Conservation (phyloP, 23 tunicate genomes). For the Ciona savignyi region DNA sequence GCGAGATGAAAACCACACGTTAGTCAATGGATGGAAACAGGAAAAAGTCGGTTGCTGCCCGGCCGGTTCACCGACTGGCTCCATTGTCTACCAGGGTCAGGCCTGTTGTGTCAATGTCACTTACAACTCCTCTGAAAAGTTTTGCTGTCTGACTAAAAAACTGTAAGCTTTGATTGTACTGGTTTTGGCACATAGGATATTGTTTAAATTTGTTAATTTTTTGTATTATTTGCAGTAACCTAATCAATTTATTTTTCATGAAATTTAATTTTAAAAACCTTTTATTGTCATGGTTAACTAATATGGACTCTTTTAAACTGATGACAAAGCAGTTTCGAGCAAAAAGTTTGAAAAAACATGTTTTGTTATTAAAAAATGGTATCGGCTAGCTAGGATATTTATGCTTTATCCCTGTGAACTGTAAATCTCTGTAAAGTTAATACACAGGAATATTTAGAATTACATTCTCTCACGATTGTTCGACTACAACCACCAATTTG, state of each 20-base stretch:
- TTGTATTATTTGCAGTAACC: not conserved
- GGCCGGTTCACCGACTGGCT: slow-evolving; percentile 59
- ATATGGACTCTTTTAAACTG: no score
- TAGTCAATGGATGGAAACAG: slow-evolving; percentile 25
- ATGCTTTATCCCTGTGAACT: no score
- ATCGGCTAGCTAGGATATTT: no score
- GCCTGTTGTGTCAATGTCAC: slow-evolving; percentile 62
- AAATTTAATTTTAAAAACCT: not conserved
- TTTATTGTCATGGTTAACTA: no score
- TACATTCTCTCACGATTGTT: no score
- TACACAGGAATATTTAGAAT: no score
- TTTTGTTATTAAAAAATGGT: no score
- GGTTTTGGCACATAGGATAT: not conserved
- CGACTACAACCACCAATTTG: no score
- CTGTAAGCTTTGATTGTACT: slow-evolving; percentile 6
- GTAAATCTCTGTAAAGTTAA: no score
- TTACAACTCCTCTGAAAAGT: slow-evolving; percentile 57
- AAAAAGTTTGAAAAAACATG: no score
- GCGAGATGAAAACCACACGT: not conserved
- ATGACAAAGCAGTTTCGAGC: no score
- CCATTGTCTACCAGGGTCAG: slow-evolving; percentile 30
- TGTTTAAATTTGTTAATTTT: no score
- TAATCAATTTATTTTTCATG: not conserved
- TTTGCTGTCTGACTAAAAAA: slow-evolving; percentile 54
- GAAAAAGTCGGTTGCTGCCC: slow-evolving; percentile 83